These are phyloP conservation scores for Protobothrops mucrosquamatus DNA, from an alignment of 2,113 vertebrate species.

Conservation along the genomic window DNA sequence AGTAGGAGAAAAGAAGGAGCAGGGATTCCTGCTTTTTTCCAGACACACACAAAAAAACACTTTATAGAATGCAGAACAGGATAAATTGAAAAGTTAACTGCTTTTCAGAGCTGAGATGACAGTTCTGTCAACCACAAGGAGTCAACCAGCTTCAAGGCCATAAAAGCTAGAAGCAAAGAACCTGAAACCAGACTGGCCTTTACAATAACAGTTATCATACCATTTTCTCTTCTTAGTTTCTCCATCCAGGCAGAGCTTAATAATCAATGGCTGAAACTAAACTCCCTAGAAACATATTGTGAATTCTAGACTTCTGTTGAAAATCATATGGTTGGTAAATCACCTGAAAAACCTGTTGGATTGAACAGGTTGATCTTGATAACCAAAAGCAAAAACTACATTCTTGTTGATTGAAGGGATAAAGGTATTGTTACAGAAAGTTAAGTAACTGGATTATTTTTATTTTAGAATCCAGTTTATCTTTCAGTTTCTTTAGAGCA, in stretches of 20 bases:
- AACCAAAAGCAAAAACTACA: neutral
- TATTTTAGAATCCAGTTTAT: neutral
- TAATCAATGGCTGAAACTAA: neutral
- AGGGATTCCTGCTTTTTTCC: no score
- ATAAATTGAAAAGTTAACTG: no score
- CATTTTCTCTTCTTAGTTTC: neutral
- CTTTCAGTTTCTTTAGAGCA: neutral
- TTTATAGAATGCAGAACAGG: no score
- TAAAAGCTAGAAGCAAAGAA: neutral
- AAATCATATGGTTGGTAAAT: neutral
- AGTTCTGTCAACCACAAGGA: no score
- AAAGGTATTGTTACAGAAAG: neutral
- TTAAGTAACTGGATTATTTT: neutral
- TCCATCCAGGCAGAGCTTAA: neutral
- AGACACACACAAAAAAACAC: no score
- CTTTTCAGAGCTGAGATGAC: no score
- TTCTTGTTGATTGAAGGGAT: neutral
- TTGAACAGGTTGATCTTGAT: neutral
- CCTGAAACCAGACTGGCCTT: neutral
- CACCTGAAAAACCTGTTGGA: neutral
- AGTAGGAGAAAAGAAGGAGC: neutral
- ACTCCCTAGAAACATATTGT: neutral
- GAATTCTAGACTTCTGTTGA: neutral
- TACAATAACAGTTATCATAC: neutral
- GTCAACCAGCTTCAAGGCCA: no score